phyloP scores from a whole-genome alignment of 2,113 vertebrate genomes.

The Platichthys stellatus region DNA sequence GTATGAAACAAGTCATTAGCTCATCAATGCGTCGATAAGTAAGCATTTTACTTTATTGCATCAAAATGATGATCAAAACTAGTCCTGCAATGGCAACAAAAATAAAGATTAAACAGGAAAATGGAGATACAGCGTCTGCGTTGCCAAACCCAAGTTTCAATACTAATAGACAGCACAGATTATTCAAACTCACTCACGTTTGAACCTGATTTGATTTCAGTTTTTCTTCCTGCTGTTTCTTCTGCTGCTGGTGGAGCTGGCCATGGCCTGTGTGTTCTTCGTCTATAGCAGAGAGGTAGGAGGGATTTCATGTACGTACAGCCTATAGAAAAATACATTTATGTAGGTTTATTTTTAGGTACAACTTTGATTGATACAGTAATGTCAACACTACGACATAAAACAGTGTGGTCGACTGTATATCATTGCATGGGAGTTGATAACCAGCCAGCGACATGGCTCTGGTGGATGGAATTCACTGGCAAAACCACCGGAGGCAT shows the following conservation, averaged over 20 bases:
- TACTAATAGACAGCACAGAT: background rate
- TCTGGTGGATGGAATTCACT: no score
- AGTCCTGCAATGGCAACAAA: no score
- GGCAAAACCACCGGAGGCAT: no score
- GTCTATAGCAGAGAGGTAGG: constrained; percentile 80
- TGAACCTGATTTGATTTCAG: constrained; percentile 56
- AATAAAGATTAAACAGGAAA: no score
- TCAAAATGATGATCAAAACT: background rate
- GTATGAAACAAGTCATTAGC: constrained; percentile 25
- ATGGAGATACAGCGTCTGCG: no score
- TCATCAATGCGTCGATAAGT: background rate
- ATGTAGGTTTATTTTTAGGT: no score
- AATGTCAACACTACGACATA: no score
- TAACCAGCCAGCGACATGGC: no score
- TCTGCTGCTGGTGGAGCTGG: constrained; percentile 84
- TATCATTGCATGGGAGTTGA: no score
- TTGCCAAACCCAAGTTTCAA: background rate
- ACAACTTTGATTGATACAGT: no score
- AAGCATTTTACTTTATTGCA: background rate
- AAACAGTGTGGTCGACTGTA: no score
- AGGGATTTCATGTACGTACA: background rate
- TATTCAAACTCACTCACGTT: background rate
- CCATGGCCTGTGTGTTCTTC: constrained; percentile 82
- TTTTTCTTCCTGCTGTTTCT: constrained; percentile 83
- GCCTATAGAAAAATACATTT: background rate